Evolutionary conservation across 2,113 vertebrate genomes (phyloP).

Genomic region (Diadophis punctatus): DNA sequence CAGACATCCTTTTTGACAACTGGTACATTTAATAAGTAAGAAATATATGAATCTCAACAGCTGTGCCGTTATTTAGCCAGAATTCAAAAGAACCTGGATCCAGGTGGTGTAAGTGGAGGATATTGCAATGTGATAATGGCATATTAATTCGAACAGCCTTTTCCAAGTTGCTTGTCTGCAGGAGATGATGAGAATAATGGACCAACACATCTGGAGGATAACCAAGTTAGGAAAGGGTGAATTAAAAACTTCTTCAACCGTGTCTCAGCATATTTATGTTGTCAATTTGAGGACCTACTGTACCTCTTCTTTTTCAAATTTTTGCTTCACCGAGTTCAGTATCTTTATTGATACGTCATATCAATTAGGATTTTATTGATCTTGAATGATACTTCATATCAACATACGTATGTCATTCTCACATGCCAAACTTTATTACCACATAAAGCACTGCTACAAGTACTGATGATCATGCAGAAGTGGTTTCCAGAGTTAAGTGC

Average conservation of each 20-base stretch:
- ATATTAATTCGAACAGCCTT: background rate
- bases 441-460: background rate
- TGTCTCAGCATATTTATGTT: background rate
- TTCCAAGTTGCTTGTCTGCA: background rate
- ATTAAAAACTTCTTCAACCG: background rate
- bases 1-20: background rate
- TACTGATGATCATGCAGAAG: background rate
- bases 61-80: background rate
- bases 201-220: background rate
- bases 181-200: background rate
- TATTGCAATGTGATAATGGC: background rate
- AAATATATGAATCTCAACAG: background rate
- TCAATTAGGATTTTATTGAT: background rate
- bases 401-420: background rate
- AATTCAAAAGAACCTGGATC: background rate
- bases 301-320: background rate
- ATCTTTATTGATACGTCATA: background rate
- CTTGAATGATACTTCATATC: background rate
- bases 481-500: background rate
- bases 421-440: background rate
- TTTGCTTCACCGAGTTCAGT: background rate
- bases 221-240: background rate
- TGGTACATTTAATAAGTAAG: background rate
- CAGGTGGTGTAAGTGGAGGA: background rate
- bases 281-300: background rate